Conservation (phyloP, 2,113 vertebrate genomes). For the Chaetodon trifascialis region DNA sequence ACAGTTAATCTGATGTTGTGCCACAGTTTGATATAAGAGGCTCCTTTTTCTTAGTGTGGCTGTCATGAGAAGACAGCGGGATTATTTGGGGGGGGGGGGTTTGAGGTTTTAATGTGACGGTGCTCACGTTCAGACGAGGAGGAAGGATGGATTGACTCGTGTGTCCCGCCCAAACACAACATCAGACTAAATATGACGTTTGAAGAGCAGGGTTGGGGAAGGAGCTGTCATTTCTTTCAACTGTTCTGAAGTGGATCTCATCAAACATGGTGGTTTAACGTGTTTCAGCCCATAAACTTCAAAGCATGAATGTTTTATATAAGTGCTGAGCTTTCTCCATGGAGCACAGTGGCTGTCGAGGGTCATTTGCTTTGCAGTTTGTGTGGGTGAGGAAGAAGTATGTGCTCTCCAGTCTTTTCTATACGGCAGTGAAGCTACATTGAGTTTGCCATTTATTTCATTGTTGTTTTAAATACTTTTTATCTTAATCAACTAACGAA, state of each 20-base stretch:
- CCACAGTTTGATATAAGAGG: slow-evolving; percentile 30
- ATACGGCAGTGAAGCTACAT: not conserved
- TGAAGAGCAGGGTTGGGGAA: not conserved
- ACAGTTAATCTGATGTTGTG: slow-evolving; percentile 48
- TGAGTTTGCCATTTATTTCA: too few relatives aligned
- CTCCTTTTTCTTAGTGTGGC: not conserved
- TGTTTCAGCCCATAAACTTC: not conserved
- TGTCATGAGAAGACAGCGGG: slow-evolving; percentile 10
- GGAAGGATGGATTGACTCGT: not conserved
- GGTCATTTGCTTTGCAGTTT: not conserved
- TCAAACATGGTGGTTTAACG: not conserved
- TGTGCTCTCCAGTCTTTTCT: not conserved
- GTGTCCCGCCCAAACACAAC: not conserved
- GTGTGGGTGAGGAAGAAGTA: too few relatives aligned
- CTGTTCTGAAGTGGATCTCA: not conserved
- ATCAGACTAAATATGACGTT: not conserved
- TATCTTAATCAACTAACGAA: too few relatives aligned
- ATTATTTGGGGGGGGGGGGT: slow-evolving; percentile 8
- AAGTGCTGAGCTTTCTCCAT: not conserved
- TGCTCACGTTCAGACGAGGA: not conserved
- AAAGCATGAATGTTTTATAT: not conserved
- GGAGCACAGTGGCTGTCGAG: not conserved
- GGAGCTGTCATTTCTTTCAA: not conserved
- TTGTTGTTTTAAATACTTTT: too few relatives aligned
- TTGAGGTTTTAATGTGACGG: not conserved